Base-by-base conservation (phyloP, 1,140 invertebrate species). In the Heliconius congener region DNA sequence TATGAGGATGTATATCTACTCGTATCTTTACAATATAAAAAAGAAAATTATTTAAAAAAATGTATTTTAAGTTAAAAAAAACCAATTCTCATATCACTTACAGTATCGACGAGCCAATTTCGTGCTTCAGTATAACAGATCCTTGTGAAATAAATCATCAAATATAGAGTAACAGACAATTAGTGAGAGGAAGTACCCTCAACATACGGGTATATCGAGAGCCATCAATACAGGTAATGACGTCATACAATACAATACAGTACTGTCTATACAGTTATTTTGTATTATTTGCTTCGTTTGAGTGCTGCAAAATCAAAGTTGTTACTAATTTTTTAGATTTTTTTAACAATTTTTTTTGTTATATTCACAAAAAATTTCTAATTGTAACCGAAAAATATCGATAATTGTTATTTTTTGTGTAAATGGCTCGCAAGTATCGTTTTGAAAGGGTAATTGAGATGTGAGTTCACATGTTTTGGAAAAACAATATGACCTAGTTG, bases 141-240 rank as follows among this genome's bases (percentile, higher is more conserved):
- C 74, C 74, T 66, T 50, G 39, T 39, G 57, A 4, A 76, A 30
- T 66, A 39, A 70, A 76, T 42, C 74, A 75, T 76, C 74, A 76
- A 76, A 81, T 81, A 79, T 81, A 83, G 78, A 81, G 77, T 83
- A 74, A 83, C 82, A 83, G 80, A 83, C 81, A 83, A 83, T 83
- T 81, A 81, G 76, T 70, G 71, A 75, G 76, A 81, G 82, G 82
- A 83, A 83, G 80, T 74, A 73, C 72, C 42, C 76, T 71, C 66
- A 73, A 83, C 82, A 81, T 83, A 81, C 77, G 79, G 80, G 74
- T 74, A 52, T 70, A 78, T 76, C 76, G 71, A 81, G 57, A 46
- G 60, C 60, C 60, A 76, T 76, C 55, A 76, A n/a, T 39, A 50
- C 74, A 76, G 74, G 74, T 76, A 76, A 76, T 76, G 74, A 76